These are phyloP conservation scores for Cantharis rufa DNA, from an alignment of 2,888 invertebrate species.

Conservation along the genomic window DNA sequence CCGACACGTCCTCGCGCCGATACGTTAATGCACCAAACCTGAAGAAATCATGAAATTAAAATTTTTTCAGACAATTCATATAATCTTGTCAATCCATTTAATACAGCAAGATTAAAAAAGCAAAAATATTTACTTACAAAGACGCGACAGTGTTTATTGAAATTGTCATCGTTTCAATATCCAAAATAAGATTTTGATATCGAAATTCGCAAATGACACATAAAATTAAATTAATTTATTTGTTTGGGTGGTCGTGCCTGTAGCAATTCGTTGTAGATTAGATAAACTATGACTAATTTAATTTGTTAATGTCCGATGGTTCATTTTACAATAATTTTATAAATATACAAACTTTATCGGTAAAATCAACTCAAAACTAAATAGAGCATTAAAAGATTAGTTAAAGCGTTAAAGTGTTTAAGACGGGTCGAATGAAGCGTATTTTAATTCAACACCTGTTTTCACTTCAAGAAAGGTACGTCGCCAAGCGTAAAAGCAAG, in stretches of 20 bases:
- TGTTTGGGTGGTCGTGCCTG: neutral
- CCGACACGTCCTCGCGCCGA: too few relatives aligned
- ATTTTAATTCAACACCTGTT: conserved; percentile 41
- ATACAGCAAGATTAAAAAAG: too few relatives aligned
- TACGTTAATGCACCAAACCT: too few relatives aligned
- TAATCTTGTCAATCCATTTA: too few relatives aligned
- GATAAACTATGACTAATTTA: neutral
- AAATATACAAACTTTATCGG: conserved; percentile 5
- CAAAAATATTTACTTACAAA: too few relatives aligned
- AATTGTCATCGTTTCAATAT: neutral
- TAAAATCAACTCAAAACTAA: conserved; percentile 5
- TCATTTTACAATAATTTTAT: neutral
- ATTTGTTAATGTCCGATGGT: neutral
- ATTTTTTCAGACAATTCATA: too few relatives aligned
- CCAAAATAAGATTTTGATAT: neutral
- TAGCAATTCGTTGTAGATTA: neutral
- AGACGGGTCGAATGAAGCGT: conserved; percentile 40
- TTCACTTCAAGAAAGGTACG: conserved; percentile 37
- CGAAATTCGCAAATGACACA: neutral
- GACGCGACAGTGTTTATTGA: too few relatives aligned
- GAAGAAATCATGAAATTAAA: too few relatives aligned
- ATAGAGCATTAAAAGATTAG: conserved; percentile 14
- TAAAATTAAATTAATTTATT: neutral
- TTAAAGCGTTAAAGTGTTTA: conserved; percentile 37
- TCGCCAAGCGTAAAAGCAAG: conserved; percentile 39